Base-by-base conservation (phyloP, 2,113 vertebrate genomes). In the Paedocypris sp. region DNA sequence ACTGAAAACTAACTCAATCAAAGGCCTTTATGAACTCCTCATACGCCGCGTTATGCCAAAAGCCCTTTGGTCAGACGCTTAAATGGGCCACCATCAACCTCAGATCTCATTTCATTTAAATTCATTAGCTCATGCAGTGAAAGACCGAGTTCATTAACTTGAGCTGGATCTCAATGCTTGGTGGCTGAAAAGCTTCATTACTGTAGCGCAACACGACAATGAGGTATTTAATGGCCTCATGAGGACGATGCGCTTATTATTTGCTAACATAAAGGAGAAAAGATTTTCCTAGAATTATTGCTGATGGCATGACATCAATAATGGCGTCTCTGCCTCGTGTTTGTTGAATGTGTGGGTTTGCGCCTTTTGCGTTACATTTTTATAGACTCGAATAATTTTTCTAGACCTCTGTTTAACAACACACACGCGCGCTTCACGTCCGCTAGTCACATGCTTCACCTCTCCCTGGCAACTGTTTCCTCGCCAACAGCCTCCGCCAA, bases 391-490 rank as follows among this genome's bases (percentile, higher is more conserved):
- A n/a, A 48, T 47, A 38, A n/a, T 64, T 28, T 13, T 38, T n/a
- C 43, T 8, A 15, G n/a, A 23, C 29, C 23, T 41, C 36, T 56
- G 10, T 41, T 41, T 41, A 56, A 56, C 29, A 15, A 22, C 35
- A 41, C 52, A 56, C 36, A 41, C 23, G 31, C n/a, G n/a, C 46
- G 19, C 15, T 41, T 18, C 15, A 41, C 52, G 29, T 41, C 13
- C 26, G 10, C 15, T 5, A 56, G 36, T 56, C 52, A 56, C 52
- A 56, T 56, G 52, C 23, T 18, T 53, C 39, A 39, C 51, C 51
- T 56, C 52, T 56, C 52, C 52, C 52, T 41, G 52, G 52, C 52
- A 56, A 56, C 52, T 19, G 52, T 56, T 56, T 18, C 52, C 52
- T 29, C 35, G 22, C 52, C 52, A 56, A 56, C 52, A 41, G 52